Evolutionary conservation across 2,113 vertebrate genomes (phyloP), one percentile per base, ranked within the genome.

Genomic region (Rattus rattus): DNA sequence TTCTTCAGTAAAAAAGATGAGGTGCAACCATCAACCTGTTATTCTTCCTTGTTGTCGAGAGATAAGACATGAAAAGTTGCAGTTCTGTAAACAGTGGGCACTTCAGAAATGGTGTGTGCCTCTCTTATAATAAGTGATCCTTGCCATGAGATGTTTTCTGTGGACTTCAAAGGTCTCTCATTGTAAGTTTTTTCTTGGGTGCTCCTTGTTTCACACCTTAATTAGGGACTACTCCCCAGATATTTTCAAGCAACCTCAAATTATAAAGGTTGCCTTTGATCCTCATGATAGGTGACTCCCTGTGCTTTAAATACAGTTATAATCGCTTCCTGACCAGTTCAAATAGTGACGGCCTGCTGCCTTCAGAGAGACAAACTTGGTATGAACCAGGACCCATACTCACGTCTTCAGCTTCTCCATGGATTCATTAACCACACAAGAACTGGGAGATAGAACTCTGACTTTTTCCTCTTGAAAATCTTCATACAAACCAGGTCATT

Each of bases 211-310:
- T 89, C 94, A 73, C 65, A 95, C n/a, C 75, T 89, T 94, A 92
- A 97, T 95, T 94, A 91, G 26, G 61, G 92, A 26, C 72, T 72
- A 75, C 85, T 92, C 95, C 93, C 54, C 67, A 33, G 54, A 39
- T 49, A 80, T 93, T 90, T 76, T 61, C 17, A 73, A 76, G 72
- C n/a, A 93, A 56, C 12, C 49, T 79, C 52, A 28, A 80, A n/a
- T 93, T 84, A 72, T n/a, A 49, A 88, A 77, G 49, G 28, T 33
- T 95, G n/a, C 28, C 88, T 97, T 96, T 97, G 85, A 95, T 94
- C 90, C 72, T 43, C 28, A 73, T 83, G 83, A 3, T 61, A 33
- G 84, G 36, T 43, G 36, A 81, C 61, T 49, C 17, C 81, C 56
- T 30, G 26, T 0, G 7, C 90, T 63, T 91, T 85, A 88, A 96